Evolutionary conservation across 2,113 vertebrate species (phyloP), one percentile per base, ranked within the genome.

Genomic region (Pachyramphus minor): DNA sequence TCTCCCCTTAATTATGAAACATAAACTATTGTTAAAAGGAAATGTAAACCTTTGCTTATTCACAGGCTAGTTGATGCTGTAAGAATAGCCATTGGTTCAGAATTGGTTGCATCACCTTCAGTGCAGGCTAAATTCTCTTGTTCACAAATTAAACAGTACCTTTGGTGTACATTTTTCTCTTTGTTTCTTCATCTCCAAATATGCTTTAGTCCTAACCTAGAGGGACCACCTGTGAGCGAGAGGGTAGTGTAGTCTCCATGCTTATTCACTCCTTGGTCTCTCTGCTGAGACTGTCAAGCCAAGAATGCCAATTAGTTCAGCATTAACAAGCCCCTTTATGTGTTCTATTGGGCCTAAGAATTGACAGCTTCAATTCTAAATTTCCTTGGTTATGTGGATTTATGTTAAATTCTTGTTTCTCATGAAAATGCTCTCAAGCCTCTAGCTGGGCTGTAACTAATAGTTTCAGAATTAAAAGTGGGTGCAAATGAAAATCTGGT

Each of bases 281-380:
- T 96, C 92, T 96, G 88, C 95, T 97, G 96, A 96, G 95, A 96
- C 93, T 97, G 95, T 91, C 95, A 97, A 96, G 82, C 92, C 79
- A 95, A 96, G 95, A 96, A 97, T 96, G 95, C 95, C 95, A 96
- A 96, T 97, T 97, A 97, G 95, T 95, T 96, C 90, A 96, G 95
- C 96, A 95, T 97, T 97, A 97, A 97, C 95, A 96, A 96, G 92
- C 82, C 79, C 93, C 93, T 96, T 96, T 97, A 96, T 96, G 95
- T 90, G 93, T 97, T 97, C 93, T 96, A 95, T 96, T 96, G 93
- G 96, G 95, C 76, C 92, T 93, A 71, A 96, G 95, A 97, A 96
- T 94, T 97, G 95, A 97, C 94, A 95, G 95, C 92, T 83, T 96
- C 88, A 94, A 49, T 95, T 97, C 91, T 96, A 82, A 95, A 95